These are phyloP conservation scores for Apodemia mormo DNA, from an alignment of 2,888 invertebrate species.

Conservation along the genomic window DNA sequence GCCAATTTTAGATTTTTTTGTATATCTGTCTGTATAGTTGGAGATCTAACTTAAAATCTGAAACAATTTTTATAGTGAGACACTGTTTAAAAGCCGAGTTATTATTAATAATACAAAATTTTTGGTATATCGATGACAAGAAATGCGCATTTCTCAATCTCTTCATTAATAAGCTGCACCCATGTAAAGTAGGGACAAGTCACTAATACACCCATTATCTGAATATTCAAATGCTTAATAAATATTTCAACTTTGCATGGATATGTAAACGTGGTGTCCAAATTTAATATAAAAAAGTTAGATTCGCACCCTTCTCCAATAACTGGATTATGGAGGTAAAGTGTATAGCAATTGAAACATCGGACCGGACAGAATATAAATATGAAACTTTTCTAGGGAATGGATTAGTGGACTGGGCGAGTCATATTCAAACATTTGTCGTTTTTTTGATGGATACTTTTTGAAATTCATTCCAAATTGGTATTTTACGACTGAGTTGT, in stretches of 20 bases:
- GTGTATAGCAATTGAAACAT: conserved; percentile 71
- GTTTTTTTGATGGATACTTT: conserved; percentile 36
- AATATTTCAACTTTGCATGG: conserved; percentile 4
- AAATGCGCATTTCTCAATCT: too few relatives aligned
- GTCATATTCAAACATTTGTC: conserved; percentile 39
- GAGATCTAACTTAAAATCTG: too few relatives aligned
- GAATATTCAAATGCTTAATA: background rate
- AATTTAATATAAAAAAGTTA: conserved; percentile 44
- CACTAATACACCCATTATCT: background rate
- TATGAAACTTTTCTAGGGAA: conserved; percentile 58
- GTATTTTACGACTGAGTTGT: conserved; percentile 13
- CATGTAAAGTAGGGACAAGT: background rate
- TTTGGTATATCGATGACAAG: too few relatives aligned
- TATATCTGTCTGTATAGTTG: too few relatives aligned
- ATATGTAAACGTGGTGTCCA: conserved; percentile 30
- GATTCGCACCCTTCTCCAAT: conserved; percentile 58
- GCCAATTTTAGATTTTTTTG: too few relatives aligned
- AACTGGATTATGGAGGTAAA: conserved; percentile 68
- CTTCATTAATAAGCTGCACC: too few relatives aligned
- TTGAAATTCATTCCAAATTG: conserved; percentile 21
- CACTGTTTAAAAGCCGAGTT: too few relatives aligned
- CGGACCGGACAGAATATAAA: conserved; percentile 74
- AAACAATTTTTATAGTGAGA: too few relatives aligned
- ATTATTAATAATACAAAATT: too few relatives aligned
- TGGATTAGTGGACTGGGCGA: conserved; percentile 54